phyloP scores from a whole-genome alignment of 2,888 invertebrate genomes.

The Polydrusus tereticollis region DNA sequence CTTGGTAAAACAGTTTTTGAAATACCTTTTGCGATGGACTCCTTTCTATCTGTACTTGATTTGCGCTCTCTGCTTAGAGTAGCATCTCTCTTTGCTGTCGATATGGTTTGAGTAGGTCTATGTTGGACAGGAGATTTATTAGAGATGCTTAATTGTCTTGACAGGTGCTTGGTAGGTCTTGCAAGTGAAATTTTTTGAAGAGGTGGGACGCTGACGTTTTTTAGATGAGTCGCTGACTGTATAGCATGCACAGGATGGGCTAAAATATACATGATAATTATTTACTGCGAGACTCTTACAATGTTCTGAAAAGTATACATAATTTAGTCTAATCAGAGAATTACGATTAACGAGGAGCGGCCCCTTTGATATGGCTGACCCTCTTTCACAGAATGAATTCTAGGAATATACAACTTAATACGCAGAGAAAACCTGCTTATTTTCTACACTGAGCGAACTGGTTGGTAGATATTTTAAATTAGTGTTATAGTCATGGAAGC shows the following conservation, averaged over 20 bases:
- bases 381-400: no score
- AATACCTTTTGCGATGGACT: background rate
- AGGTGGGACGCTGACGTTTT: conserved; percentile 33
- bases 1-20: background rate
- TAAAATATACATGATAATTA: conserved; percentile 20
- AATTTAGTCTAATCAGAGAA: background rate
- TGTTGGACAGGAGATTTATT: conserved; percentile 37
- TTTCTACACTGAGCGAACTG: no score
- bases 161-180: conserved; percentile 48
- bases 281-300: background rate
- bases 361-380: no score
- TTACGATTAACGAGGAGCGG: no score
- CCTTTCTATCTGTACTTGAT: conserved; percentile 9
- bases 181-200: conserved; percentile 35
- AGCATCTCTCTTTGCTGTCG: background rate
- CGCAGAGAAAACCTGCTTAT: no score
- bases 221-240: conserved; percentile 53
- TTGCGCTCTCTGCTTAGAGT: conserved; percentile 7
- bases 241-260: conserved; percentile 52
- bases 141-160: conserved; percentile 52
- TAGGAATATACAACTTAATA: no score
- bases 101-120: conserved; percentile 33
- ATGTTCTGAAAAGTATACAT: background rate
- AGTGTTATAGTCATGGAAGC: no score
- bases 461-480: no score